Conservation (phyloP, 2,888 invertebrate genomes). For the Bibio marci region DNA sequence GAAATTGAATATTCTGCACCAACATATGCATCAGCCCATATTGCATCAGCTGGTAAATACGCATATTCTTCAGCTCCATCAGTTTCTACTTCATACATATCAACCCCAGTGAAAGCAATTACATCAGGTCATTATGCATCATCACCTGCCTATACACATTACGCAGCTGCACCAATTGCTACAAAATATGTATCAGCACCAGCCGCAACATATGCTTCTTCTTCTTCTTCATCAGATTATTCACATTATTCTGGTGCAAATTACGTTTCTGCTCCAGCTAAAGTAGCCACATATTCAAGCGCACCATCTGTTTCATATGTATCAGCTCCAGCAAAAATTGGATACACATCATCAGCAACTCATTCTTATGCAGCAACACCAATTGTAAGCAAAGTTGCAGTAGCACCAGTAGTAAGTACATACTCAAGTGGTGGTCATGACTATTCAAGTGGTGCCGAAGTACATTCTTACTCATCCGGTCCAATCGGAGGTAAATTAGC, state of each 20-base stretch:
- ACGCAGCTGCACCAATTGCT: conserved; percentile 10
- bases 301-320: conserved; percentile 25
- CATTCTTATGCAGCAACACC: conserved; percentile 5
- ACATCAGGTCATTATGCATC: conserved; percentile 14
- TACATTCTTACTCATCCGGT: conserved; percentile 7
- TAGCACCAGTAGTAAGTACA: conserved; percentile 31
- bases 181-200: conserved; percentile 9
- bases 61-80: conserved; percentile 12
- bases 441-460: conserved; percentile 5
- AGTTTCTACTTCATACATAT: conserved; percentile 11
- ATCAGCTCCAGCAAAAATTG: conserved; percentile 6
- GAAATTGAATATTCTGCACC: conserved; percentile 22
- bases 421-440: conserved; percentile 2
- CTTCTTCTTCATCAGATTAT: conserved; percentile 5
- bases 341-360: conserved; percentile 11
- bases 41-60: conserved; percentile 27
- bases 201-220: conserved; percentile 1
- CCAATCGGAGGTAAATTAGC: neutral
- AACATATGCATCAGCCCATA: neutral
- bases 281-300: conserved; percentile 3
- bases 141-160: conserved; percentile 8
- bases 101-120: conserved; percentile 9
- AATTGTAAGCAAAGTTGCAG: conserved; percentile 8
- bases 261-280: conserved; percentile 6
- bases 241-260: too few species aligned